Percentiles rank a stretch among this genome's conserved stretches.
Evolutionary conservation across 1,140 invertebrate species (phyloP).

Genomic region (Nymphalis io): DNA sequence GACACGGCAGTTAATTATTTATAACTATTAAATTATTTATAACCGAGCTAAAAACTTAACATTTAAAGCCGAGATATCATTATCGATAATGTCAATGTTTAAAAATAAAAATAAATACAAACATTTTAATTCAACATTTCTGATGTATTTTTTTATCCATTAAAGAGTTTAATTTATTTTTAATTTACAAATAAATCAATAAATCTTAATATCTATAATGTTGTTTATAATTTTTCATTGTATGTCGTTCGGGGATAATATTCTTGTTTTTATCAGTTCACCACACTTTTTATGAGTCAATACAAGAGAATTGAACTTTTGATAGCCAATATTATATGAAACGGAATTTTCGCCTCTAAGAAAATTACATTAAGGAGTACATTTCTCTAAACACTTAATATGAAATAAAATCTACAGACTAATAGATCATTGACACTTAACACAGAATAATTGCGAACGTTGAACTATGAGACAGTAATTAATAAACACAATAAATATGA

Average conservation of each 20-base stretch:
- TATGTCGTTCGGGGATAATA: not conserved
- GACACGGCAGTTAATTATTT: not conserved
- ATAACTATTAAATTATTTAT: conserved; percentile 1
- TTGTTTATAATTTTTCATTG: not conserved
- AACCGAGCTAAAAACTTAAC: not conserved
- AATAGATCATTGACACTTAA: conserved; percentile 14
- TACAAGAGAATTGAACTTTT: conserved; percentile 15
- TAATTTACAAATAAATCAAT: conserved; percentile 12
- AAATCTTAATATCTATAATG: not conserved
- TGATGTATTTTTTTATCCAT: not conserved
- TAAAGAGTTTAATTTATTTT: not conserved
- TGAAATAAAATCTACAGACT: not conserved
- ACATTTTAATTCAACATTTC: not conserved
- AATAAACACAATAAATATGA: conserved; percentile 11
- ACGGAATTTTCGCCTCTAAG: not conserved
- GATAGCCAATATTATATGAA: not conserved
- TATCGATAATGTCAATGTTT: conserved; percentile 5
- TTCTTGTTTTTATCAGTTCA: conserved; percentile 2
- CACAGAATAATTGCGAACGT: not conserved
- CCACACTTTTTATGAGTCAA: conserved; percentile 17
- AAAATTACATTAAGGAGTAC: not conserved
- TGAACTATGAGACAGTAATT: conserved; percentile 15
- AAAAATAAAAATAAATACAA: not conserved
- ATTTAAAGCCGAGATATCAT: conserved; percentile 1
- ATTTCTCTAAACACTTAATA: not conserved